These are phyloP conservation scores for Psylliodes chrysocephalus DNA, from an alignment of 2,888 invertebrate genomes.

Conservation along the genomic window DNA sequence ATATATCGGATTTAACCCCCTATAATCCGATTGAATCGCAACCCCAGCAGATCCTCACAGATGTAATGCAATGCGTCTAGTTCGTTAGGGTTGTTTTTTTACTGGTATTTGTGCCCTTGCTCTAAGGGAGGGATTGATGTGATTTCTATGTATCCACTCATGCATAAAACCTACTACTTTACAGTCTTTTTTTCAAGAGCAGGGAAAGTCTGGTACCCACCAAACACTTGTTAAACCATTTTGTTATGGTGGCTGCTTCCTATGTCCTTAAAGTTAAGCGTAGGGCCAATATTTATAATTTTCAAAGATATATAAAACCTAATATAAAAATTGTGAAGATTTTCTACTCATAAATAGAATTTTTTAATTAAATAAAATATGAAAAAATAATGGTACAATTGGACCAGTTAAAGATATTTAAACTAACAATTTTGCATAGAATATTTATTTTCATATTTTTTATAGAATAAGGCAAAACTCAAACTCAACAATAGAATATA, in stretches of 20 bases:
- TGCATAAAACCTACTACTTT: constrained; percentile 4
- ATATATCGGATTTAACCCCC: constrained; percentile 6
- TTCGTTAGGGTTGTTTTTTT: constrained; percentile 13
- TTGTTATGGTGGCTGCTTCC: background rate
- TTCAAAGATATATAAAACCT: too few species aligned
- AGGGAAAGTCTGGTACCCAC: background rate
- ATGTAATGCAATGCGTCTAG: constrained; percentile 15
- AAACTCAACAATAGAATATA: too few species aligned
- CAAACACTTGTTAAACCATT: constrained; percentile 2
- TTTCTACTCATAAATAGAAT: too few species aligned
- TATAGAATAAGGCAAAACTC: too few species aligned
- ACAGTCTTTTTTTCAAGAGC: background rate
- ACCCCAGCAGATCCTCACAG: constrained; percentile 8
- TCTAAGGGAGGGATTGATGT: constrained; percentile 3
- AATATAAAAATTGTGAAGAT: too few species aligned
- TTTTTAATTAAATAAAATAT: too few species aligned
- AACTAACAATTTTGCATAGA: too few species aligned
- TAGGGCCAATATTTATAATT: too few species aligned
- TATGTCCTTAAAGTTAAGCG: background rate
- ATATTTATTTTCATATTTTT: too few species aligned
- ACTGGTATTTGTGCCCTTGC: constrained; percentile 7
- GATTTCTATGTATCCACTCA: constrained; percentile 11
- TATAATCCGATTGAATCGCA: constrained; percentile 7
- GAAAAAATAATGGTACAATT: too few species aligned
- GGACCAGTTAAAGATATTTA: too few species aligned